These are phyloP conservation scores for Porites rus DNA, from an alignment of 92 coral and sea anemone species.

Conservation along the genomic window DNA sequence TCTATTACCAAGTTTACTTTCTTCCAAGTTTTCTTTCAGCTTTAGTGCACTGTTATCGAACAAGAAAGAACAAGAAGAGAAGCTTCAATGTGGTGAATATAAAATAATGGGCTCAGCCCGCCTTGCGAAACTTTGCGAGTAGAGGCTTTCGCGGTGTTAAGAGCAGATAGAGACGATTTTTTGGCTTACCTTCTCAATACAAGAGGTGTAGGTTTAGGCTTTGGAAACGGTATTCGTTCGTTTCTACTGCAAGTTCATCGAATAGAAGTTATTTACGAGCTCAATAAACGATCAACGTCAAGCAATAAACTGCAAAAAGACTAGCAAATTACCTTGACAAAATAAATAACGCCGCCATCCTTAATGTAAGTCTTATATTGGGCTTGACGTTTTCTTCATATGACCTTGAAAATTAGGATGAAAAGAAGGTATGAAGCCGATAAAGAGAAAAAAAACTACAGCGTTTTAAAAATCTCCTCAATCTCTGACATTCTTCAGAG, in stretches of 20 bases:
- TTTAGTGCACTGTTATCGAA: constrained; percentile 28
- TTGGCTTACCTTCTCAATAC: constrained; percentile 31
- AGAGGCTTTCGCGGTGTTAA: too few species aligned
- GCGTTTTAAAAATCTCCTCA: too few species aligned
- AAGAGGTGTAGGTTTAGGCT: constrained; percentile 38
- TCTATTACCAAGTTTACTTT: neutral
- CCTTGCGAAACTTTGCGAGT: too few species aligned
- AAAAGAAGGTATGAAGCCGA: too few species aligned
- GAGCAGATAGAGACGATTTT: neutral
- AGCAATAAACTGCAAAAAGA: too few species aligned
- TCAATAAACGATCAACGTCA: neutral
- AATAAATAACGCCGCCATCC: constrained; percentile 12
- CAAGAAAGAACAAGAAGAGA: neutral
- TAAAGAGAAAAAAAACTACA: too few species aligned
- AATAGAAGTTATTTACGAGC: neutral
- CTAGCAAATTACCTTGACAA: constrained; percentile 8
- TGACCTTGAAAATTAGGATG: too few species aligned
- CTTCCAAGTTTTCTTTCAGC: constrained; percentile 18
- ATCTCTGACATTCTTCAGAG: too few species aligned
- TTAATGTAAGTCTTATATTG: neutral
- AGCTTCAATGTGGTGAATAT: too few species aligned
- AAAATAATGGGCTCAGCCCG: neutral
- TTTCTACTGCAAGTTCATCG: constrained; percentile 21
- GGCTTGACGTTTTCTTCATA: too few species aligned
- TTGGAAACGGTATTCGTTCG: constrained; percentile 38